These are phyloP conservation scores for Penelope pileata DNA, from an alignment of 2,113 vertebrate genomes.

Conservation along the genomic window DNA sequence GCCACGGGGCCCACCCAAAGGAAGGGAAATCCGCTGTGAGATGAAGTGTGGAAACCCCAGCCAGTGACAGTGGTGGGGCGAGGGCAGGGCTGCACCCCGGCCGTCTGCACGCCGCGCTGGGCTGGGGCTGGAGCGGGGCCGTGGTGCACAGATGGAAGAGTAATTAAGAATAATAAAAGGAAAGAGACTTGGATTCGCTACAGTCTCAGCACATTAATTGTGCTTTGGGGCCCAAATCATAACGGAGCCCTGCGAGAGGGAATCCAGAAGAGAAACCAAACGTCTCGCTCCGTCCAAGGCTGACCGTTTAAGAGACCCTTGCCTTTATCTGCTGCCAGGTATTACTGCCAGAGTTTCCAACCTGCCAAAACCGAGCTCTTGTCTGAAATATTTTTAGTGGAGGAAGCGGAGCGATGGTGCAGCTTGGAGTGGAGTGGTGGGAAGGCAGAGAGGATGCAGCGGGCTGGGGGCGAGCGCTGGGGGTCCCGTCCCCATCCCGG, in stretches of 20 bases:
- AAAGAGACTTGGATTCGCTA: constrained; percentile 66
- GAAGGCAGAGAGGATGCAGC: not conserved
- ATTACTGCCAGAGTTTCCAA: constrained; percentile 40
- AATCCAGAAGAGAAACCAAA: constrained; percentile 61
- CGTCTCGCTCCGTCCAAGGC: constrained; percentile 42
- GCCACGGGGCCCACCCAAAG: not conserved
- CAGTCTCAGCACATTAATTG: constrained; percentile 69
- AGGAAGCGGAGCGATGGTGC: not conserved
- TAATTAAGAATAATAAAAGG: constrained; percentile 74
- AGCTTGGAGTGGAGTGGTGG: fast-evolving
- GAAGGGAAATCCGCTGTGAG: not conserved
- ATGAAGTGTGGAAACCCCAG: not conserved
- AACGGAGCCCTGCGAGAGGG: constrained; percentile 62
- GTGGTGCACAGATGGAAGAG: constrained; percentile 63
- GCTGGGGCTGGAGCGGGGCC: constrained; percentile 24
- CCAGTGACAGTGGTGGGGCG: fast-evolving
- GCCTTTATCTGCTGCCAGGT: constrained; percentile 66
- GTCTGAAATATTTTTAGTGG: constrained; percentile 14
- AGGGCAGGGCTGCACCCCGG: not conserved
- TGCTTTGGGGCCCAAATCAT: constrained; percentile 65
- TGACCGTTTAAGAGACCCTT: constrained; percentile 69
- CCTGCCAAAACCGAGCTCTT: constrained; percentile 39
- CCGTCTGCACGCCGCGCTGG: not conserved
- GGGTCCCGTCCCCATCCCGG: not conserved
- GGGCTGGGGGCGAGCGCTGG: not conserved